Percentiles rank a stretch among this genome's conserved stretches.
These are phyloP conservation scores for Cheilosia vulpina DNA, from an alignment of 2,888 invertebrate genomes.

Conservation along the genomic window DNA sequence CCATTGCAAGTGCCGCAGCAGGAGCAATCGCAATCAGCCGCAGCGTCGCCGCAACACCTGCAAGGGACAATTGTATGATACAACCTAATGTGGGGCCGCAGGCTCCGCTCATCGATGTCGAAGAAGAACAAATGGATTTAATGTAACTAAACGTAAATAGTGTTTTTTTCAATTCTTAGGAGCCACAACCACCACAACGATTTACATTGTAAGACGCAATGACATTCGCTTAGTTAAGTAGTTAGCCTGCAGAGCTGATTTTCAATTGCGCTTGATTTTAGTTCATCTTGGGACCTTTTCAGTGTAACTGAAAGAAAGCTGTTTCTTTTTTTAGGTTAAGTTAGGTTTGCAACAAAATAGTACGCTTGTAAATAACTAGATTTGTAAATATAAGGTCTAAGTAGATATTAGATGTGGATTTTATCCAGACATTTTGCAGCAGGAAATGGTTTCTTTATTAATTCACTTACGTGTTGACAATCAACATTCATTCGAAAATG, in stretches of 20 bases:
- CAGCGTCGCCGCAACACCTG: slow-evolving; percentile 87
- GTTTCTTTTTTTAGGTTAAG: slow-evolving; percentile 3
- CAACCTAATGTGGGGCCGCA: slow-evolving; percentile 96
- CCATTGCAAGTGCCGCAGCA: slow-evolving; percentile 86
- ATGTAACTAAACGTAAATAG: slow-evolving; percentile 76
- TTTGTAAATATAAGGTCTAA: slow-evolving; percentile 35
- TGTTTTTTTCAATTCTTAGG: slow-evolving; percentile 9
- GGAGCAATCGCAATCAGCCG: slow-evolving; percentile 80
- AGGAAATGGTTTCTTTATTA: slow-evolving; percentile 32
- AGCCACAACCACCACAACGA: slow-evolving; percentile 73
- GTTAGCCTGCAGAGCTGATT: slow-evolving; percentile 14
- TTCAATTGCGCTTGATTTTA: slow-evolving; percentile 3
- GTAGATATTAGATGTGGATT: slow-evolving; percentile 34
- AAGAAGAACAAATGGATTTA: slow-evolving; percentile 85
- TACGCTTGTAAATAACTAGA: slow-evolving; percentile 68
- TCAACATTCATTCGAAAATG: slow-evolving; percentile 22
- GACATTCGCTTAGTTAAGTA: slow-evolving; percentile 59
- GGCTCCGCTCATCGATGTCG: slow-evolving; percentile 90
- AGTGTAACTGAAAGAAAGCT: slow-evolving; percentile 17
- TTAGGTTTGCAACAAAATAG: slow-evolving; percentile 54
- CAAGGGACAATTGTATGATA: slow-evolving; percentile 98
- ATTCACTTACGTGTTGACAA: slow-evolving; percentile 53
- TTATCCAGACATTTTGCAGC: slow-evolving; percentile 6
- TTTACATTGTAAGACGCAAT: slow-evolving; percentile 38
- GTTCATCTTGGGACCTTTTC: slow-evolving; percentile 7